phyloP scores from a whole-genome alignment of 2,888 invertebrate species.

The Caenorhabditis sulstoni region DNA sequence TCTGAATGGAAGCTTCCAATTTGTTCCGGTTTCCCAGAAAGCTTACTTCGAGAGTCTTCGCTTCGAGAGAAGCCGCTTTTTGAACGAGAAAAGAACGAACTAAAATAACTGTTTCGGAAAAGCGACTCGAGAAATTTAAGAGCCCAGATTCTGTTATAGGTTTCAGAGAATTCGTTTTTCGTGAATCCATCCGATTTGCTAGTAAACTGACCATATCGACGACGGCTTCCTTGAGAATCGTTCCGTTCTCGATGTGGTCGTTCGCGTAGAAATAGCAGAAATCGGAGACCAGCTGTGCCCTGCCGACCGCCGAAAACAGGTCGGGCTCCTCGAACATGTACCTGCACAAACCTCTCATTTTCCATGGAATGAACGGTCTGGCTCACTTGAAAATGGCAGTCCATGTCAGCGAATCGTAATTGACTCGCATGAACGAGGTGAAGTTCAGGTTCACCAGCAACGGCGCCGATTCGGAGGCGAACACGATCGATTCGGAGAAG shows the following conservation, averaged over 20 bases:
- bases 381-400: conserved; percentile 65
- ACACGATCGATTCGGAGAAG: conserved; percentile 60
- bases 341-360: no score
- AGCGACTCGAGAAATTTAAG: no score
- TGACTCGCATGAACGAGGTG: conserved; percentile 70
- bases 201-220: conserved; percentile 62
- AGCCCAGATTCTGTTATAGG: no score
- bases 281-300: conserved; percentile 77
- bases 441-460: conserved; percentile 69
- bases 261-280: conserved; percentile 77
- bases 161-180: no score
- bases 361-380: not conserved
- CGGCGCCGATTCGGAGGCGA: conserved; percentile 59
- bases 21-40: no score
- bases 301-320: conserved; percentile 66
- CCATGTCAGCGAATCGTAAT: conserved; percentile 71
- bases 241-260: conserved; percentile 56
- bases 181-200: no score
- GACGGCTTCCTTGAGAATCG: conserved; percentile 60
- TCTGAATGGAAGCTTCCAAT: no score
- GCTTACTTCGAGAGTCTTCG: no score
- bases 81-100: no score
- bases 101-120: no score
- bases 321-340: conserved; percentile 66
- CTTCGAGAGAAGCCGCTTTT: no score